Conservation (phyloP, 2,888 invertebrate genomes). For the Fragum sueziense region DNA sequence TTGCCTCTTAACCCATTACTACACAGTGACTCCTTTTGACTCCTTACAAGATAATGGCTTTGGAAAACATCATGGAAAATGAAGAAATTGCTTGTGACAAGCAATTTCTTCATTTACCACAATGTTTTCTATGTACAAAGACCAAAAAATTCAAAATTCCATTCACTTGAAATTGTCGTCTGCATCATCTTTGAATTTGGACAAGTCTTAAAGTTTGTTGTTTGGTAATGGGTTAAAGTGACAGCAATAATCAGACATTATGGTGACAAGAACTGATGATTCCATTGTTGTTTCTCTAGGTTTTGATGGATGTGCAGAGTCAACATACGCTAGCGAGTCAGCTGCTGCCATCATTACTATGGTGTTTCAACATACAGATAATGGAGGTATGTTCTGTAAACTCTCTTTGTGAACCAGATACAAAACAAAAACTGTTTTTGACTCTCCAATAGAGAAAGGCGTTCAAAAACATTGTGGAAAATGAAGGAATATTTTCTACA, state of each 20-base stretch:
- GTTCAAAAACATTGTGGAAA: neutral
- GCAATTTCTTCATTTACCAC: neutral
- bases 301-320: slow-evolving; percentile 74
- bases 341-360: slow-evolving; percentile 96
- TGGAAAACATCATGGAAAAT: no score
- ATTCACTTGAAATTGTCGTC: neutral
- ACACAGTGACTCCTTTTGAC: no score
- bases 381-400: slow-evolving; percentile 87
- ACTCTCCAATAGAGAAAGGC: neutral
- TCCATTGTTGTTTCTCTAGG: no score
- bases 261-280: no score
- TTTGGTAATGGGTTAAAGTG: neutral
- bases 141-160: no score
- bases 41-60: no score
- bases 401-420: neutral
- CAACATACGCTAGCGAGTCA: slow-evolving; percentile 81
- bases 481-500: neutral
- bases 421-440: neutral
- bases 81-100: neutral
- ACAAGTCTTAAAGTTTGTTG: neutral
- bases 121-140: neutral
- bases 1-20: neutral
- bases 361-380: slow-evolving; percentile 97
- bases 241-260: no score
- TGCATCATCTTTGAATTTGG: neutral